Base-by-base conservation (phyloP, 2,797 vertebrate genomes). In the Petrocephalus sullivani region DNA sequence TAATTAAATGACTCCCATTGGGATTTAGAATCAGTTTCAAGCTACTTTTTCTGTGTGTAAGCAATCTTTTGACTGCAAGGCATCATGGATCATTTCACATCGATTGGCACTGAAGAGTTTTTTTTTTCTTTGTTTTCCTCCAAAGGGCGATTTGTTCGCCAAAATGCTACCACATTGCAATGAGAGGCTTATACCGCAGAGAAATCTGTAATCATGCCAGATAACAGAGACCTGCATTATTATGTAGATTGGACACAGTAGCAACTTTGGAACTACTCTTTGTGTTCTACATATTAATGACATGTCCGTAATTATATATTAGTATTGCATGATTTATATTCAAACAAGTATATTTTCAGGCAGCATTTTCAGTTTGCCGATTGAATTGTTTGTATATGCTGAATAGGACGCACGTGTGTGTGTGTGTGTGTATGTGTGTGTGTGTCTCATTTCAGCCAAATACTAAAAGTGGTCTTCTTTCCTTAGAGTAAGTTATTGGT, bases 1-100 rank as follows among this genome's bases (percentile, higher is more conserved):
- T 89, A 92, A 94, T 95, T 93, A 92, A 92, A 94, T 86, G 88
- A 87, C 90, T 91, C 91, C 90, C 90, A 91, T 91, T 61, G 91
- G 90, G 91, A 92, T 58, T 49, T 85, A 46, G 58, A 85, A 93
- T 87, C 23, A 83, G 88, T 93, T 90, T 90, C 86, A 86, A 90
- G 88, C 89, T 87, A 87, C 90, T 87, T 88, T 90, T 64, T 71
- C 61, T 78, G 93, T 91, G 90, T 33, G 90, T 91, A 92, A 93
- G 92, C 93, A 92, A 89, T 92, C 89, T 91, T 90, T 85, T 78
- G 91, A 90, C 90, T 89, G 89, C 89, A 87, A 89, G 89, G 89
- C 92, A 90, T 91, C 92, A 91, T 90, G 91, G 90, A 91, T 90
- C 92, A 90, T 92, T 92, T 88, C 89, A 90, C 85, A 89, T 87